Evolutionary conservation across 2,113 vertebrate species (phyloP).

Genomic region (Hyperoodon ampullatus): DNA sequence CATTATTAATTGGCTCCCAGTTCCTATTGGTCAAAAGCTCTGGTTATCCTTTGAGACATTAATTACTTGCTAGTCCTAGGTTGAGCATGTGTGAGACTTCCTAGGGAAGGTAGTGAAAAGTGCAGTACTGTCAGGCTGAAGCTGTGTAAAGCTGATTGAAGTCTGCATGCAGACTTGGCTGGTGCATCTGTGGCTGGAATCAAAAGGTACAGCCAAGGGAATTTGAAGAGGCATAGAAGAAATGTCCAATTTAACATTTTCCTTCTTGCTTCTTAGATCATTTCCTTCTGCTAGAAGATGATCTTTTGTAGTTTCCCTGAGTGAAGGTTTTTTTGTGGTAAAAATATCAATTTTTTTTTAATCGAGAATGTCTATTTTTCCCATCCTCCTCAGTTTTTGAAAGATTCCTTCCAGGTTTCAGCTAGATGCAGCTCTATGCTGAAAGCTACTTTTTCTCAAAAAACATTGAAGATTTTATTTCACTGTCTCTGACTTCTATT

Average conservation of each 20-base stretch:
- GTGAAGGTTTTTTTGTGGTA: not conserved
- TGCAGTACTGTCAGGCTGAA: accelerated
- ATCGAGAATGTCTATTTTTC: not conserved
- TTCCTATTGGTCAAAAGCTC: not conserved
- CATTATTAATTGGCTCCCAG: not conserved
- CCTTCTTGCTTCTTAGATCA: not conserved
- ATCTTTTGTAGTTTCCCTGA: not conserved
- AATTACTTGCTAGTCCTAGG: not conserved
- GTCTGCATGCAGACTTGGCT: not conserved
- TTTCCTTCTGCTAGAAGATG: not conserved
- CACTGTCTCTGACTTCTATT: not conserved
- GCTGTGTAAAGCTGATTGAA: not conserved
- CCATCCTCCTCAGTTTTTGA: not conserved
- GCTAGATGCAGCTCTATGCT: not conserved
- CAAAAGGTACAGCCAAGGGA: not conserved
- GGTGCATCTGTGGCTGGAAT: not conserved
- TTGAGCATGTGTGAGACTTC: not conserved
- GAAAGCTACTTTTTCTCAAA: not conserved
- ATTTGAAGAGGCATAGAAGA: not conserved
- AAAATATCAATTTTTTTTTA: not conserved
- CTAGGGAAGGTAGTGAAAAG: not conserved
- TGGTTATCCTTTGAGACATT: not conserved
- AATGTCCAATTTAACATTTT: not conserved
- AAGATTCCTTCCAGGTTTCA: slow-evolving; percentile 8
- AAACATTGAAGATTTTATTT: not conserved